Percentiles rank a stretch among this genome's conserved stretches.
These are phyloP conservation scores for Lampris incognitus DNA, from an alignment of 2,113 vertebrate species.

Conservation along the genomic window DNA sequence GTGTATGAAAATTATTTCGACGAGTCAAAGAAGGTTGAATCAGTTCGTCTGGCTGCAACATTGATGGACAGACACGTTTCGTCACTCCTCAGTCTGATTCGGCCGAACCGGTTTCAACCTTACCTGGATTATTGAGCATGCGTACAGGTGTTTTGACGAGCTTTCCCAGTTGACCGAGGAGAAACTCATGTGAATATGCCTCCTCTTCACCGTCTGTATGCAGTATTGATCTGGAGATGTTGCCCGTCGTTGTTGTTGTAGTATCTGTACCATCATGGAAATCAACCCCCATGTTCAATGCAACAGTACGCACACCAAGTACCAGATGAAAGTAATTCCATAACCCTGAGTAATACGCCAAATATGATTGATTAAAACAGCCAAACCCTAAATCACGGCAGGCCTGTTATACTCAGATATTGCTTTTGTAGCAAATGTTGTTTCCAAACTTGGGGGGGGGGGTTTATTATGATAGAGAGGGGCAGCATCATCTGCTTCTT, in stretches of 20 bases:
- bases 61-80: too few species aligned
- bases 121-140: too few species aligned
- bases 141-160: too few species aligned
- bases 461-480: slow-evolving; percentile 34
- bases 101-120: too few species aligned
- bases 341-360: slow-evolving; percentile 18
- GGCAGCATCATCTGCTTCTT: slow-evolving; percentile 61
- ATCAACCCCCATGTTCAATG: slow-evolving; percentile 11
- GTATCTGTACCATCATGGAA: background rate
- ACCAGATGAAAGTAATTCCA: slow-evolving; percentile 46
- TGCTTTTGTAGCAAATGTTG: slow-evolving; percentile 52
- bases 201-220: background rate
- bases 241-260: background rate
- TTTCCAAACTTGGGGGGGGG: slow-evolving; percentile 42
- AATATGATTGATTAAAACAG: slow-evolving; percentile 56
- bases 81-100: too few species aligned
- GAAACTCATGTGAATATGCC: background rate
- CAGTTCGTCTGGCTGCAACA: too few species aligned
- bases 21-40: too few species aligned
- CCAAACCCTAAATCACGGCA: slow-evolving; percentile 54
- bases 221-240: background rate
- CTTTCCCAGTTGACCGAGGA: background rate
- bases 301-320: slow-evolving; percentile 22
- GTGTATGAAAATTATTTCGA: too few species aligned
- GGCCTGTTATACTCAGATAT: slow-evolving; percentile 54